Base-by-base conservation (phyloP, 2,113 vertebrate genomes). In the Thinocorus orbignyianus region DNA sequence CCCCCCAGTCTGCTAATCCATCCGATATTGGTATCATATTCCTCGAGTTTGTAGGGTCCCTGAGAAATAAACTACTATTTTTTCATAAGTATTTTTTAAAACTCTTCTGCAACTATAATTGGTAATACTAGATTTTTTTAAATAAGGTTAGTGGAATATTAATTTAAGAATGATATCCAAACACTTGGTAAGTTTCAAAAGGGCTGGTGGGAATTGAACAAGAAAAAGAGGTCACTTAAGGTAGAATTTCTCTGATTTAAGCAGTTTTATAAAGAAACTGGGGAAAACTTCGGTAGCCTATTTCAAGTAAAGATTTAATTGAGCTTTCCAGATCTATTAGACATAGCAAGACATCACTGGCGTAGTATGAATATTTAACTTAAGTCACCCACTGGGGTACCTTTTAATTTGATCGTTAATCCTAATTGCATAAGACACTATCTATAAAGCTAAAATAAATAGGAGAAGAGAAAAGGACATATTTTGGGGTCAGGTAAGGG, bases 351-450 rank as follows among this genome's bases (percentile, higher is more conserved):
- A 39, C 52, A 72, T 86, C 49, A 62, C 54, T 78, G 25, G 10
- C 39, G 4, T 74, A 51, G 35, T 70, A 88, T 4, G 10, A 86
- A 87, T 93, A 87, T 95, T 93, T 95, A 95, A 90, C 37, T 84
- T 48, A 72, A 76, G 7, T 70, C 42, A 74, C 41, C 31, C 73
- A 81, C 54, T 66, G 80, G 70, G 66, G 77, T 85, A 84, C 6
- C 10, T 96, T 92, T 88, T 81, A 82, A 93, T 95, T 95, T 92
- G 61, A 78, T 87, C 7, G 1, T 85, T 96, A 94, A 92, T 95
- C 80, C 62, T 89, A 95, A 95, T 91, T 94, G 70, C 33, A 92
- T 62, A 94, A 74, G 15, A n/a, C 28, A 85, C 54, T 74, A 79
- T n/a, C 26, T 95, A 12, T 30, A 65, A 89, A 2, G 5, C 8